Evolutionary conservation across 2,888 invertebrate species (phyloP), one percentile per base, ranked within the genome.

Genomic region (Volucella inanis): DNA sequence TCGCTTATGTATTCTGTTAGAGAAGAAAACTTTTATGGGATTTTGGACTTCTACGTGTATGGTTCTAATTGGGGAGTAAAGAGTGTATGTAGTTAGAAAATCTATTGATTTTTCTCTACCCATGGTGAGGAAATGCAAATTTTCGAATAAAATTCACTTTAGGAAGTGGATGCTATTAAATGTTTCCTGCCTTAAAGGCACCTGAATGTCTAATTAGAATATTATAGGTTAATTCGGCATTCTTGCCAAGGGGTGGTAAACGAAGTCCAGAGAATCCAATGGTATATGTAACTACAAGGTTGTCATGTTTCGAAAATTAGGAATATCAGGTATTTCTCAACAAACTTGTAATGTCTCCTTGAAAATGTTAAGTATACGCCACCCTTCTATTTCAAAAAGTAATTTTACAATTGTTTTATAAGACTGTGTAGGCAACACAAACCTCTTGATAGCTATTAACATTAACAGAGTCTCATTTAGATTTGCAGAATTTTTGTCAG

Each of bases 351-450:
- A 31, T 6, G 6, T 50, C 52, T 22, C 12, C 18, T 18, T 3
- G 12, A 14, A 67, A 74, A 55, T 55, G 64, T 55, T 55, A 64
- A 54, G 74, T 65, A 74, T 74, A 65, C 64, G 74, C n/a, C 74
- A 55, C 64, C 54, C 31, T 31, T 31, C 3, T 15, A 43, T 50
- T 39, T 11, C 31, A 8, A 49, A 38, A 31, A 6, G 4, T 6
- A 31, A 6, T 6, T 31, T 31, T 31, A 6, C 4, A 31, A 31
- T 31, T 31, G 4, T 31, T 31, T 31, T 31, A 6, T 31, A 6
- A 11, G 49, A 55, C 47, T 71, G 61, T 43, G 41, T 71, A 12
- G 22, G 1, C 18, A 9, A 31, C 15, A 15, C 14, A 45, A 57
- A 41, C 8, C 18, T 3, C 47, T 18, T 18, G 31, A 31, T 6